Evolutionary conservation across 2,113 vertebrate species (phyloP).

Genomic region (Podiceps cristatus): DNA sequence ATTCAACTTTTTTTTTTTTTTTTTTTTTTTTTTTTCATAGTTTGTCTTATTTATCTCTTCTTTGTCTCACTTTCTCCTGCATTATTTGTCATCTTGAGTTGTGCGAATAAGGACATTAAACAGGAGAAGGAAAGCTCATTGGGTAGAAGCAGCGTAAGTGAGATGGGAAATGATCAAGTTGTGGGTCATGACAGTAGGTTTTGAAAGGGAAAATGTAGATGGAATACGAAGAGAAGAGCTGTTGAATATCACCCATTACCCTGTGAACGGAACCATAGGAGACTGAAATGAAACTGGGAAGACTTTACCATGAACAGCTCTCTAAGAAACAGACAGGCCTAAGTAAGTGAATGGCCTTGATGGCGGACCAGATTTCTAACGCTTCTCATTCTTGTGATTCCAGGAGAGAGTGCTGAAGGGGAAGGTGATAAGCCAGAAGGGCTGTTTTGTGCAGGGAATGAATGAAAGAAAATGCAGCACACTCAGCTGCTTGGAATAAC

Average conservation of each 20-base stretch:
- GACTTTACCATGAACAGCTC: not conserved
- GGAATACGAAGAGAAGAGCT: not conserved
- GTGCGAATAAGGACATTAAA: not conserved
- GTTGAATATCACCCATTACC: not conserved
- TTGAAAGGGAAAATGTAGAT: not conserved
- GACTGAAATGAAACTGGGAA: not conserved
- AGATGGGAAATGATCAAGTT: not conserved
- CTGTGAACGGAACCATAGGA: not conserved
- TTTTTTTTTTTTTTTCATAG: not conserved
- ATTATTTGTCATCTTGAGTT: not conserved
- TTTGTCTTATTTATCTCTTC: not conserved
- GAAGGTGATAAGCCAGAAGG: conserved; percentile 23
- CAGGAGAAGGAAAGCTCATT: not conserved
- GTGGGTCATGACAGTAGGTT: not conserved
- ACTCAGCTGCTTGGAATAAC: not conserved
- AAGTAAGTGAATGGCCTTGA: not conserved
- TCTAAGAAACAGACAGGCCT: not conserved
- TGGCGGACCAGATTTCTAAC: not conserved
- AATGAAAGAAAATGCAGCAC: not conserved
- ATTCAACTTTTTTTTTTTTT: not conserved
- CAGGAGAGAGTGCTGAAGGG: not conserved
- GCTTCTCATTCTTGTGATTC: conserved; percentile 34
- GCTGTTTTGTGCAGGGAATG: not conserved
- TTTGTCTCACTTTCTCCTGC: not conserved
- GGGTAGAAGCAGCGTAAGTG: not conserved